A percentile compares a stretch with the other conserved stretches of the same genome.
These are phyloP conservation scores for Dinocampus coccinellae DNA, from an alignment of 2,888 invertebrate genomes.

Conservation along the genomic window DNA sequence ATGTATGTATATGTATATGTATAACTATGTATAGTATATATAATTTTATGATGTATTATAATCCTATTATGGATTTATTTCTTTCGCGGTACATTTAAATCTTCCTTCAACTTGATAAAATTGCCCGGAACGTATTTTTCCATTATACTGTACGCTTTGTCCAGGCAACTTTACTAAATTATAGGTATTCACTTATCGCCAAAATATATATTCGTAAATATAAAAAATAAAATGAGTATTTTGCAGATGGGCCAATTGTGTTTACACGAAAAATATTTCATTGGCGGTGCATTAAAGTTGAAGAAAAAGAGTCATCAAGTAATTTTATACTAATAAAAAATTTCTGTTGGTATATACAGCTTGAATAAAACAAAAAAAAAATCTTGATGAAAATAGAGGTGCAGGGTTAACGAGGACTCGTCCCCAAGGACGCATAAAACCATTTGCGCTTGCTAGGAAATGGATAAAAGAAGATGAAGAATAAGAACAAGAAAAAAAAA, in stretches of 20 bases:
- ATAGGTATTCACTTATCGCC: constrained; percentile 55
- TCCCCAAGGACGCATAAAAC: constrained; percentile 33
- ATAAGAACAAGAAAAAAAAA: background rate
- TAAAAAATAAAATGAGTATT: constrained; percentile 25
- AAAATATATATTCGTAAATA: constrained; percentile 34
- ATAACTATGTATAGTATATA: no score
- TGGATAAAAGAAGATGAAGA: constrained; percentile 13
- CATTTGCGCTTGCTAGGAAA: constrained; percentile 11
- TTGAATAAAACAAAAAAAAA: constrained; percentile 8
- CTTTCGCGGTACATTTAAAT: constrained; percentile 46
- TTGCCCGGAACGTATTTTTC: constrained; percentile 63
- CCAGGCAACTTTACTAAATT: constrained; percentile 60
- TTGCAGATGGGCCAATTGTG: background rate
- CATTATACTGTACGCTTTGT: constrained; percentile 57
- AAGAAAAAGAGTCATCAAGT: constrained; percentile 28
- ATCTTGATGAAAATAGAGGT: constrained; percentile 25
- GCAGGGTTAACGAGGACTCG: constrained; percentile 35
- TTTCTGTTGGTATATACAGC: background rate
- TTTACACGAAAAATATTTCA: background rate
- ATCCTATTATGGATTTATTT: constrained; percentile 49
- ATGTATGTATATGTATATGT: background rate
- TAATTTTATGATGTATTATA: constrained; percentile 37
- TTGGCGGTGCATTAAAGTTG: constrained; percentile 4
- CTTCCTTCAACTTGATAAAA: constrained; percentile 51
- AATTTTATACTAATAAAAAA: constrained; percentile 29